Conservation (phyloP, 2,888 invertebrate species). For the Drosophila demipolita region DNA sequence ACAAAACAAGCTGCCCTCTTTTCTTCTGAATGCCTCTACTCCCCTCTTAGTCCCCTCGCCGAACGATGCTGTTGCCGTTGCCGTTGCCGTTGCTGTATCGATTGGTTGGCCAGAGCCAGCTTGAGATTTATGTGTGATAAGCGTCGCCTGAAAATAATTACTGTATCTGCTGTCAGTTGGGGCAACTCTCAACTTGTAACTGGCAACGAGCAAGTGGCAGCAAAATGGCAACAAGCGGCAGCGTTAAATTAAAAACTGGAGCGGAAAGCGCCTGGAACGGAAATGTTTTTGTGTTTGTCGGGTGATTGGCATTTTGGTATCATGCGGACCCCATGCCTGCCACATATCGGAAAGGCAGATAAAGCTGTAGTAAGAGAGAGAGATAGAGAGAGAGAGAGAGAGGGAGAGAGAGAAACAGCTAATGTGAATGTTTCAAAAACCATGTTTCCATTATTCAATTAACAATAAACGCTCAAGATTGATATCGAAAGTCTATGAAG, state of each 20-base stretch:
- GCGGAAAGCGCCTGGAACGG: conserved; percentile 73
- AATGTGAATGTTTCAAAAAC: neutral
- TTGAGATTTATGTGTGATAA: conserved; percentile 80
- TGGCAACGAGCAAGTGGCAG: conserved; percentile 18
- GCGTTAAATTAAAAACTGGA: conserved; percentile 76
- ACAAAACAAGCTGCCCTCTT: conserved; percentile 70
- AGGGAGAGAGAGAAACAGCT: neutral
- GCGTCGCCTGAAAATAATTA: conserved; percentile 81
- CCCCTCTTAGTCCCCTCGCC: neutral
- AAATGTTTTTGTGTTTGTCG: conserved; percentile 69
- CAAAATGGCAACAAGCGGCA: conserved; percentile 30
- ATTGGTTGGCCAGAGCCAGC: conserved; percentile 56
- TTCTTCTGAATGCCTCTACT: neutral
- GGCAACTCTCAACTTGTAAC: conserved; percentile 44
- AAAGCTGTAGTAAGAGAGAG: neutral
- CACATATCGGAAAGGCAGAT: conserved; percentile 9
- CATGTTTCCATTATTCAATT: neutral
- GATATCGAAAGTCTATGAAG: neutral
- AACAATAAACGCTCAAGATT: neutral
- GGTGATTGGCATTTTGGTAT: conserved; percentile 65
- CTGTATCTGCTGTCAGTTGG: conserved; percentile 71
- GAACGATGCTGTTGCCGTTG: conserved; percentile 31
- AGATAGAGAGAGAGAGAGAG: neutral
- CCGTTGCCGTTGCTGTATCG: conserved; percentile 49
- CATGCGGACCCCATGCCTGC: conserved; percentile 32